phyloP scores from a whole-genome alignment of 2,797 vertebrate species.

The Chrosomus eos region DNA sequence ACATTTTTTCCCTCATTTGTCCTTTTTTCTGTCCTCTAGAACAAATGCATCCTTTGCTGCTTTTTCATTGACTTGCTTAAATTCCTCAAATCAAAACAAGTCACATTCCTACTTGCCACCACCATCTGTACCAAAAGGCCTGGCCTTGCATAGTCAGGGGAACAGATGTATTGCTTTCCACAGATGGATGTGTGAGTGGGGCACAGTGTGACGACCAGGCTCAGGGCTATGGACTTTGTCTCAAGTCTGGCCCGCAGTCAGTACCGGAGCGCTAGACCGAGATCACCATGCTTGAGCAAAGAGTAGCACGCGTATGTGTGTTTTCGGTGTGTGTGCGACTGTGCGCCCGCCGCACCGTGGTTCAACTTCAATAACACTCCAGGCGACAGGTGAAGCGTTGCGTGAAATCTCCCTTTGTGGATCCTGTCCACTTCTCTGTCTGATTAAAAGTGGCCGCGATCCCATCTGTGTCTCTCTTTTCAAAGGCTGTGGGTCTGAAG shows the following conservation, averaged over 20 bases:
- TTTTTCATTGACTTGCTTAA: constrained; percentile 65
- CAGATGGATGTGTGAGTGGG: constrained; percentile 82
- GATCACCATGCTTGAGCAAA: constrained; percentile 46
- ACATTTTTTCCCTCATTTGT: constrained; percentile 70
- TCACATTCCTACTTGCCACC: constrained; percentile 79
- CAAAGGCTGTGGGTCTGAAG: constrained; percentile 55
- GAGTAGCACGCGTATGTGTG: constrained; percentile 46
- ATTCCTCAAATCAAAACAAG: constrained; percentile 77
- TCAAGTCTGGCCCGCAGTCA: constrained; percentile 74
- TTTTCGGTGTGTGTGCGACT: constrained; percentile 30
- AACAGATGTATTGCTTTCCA: constrained; percentile 79
- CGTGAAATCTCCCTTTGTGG: constrained; percentile 68
- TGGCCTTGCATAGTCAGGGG: constrained; percentile 73
- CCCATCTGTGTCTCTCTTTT: constrained; percentile 65
- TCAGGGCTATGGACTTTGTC: constrained; percentile 75
- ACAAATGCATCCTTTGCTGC: constrained; percentile 58
- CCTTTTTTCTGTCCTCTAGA: constrained; percentile 7
- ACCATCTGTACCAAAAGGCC: constrained; percentile 82
- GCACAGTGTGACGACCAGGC: constrained; percentile 79
- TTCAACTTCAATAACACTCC: constrained; percentile 67
- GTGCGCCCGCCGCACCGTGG: constrained; percentile 48
- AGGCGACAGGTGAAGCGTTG: constrained; percentile 70
- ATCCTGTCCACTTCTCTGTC: constrained; percentile 61
- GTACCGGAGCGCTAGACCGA: constrained; percentile 68
- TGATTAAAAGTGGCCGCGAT: constrained; percentile 63